Percentiles rank a stretch among this genome's conserved stretches.
phyloP scores from a whole-genome alignment of 1,140 invertebrate species.

The Tenebrio molitor region DNA sequence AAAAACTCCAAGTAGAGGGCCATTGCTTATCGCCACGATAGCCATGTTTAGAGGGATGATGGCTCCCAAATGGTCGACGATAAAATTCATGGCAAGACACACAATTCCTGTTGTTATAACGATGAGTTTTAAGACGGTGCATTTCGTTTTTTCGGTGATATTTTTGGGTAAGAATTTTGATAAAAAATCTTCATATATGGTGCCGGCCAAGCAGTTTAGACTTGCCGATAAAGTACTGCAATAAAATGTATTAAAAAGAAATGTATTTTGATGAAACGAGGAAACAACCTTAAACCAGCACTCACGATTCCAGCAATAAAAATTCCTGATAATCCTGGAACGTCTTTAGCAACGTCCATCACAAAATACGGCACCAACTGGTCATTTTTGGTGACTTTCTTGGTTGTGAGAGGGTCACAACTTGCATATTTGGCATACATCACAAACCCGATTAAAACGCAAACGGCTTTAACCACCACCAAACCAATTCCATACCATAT shows the following conservation, averaged over 20 bases:
- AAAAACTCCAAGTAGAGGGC: too few species aligned
- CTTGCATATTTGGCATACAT: constrained; percentile 79
- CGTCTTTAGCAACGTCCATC: constrained; percentile 68
- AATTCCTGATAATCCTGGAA: constrained; percentile 72
- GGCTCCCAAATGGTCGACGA: constrained; percentile 73
- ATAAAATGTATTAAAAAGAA: constrained; percentile 27
- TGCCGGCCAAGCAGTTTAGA: constrained; percentile 76
- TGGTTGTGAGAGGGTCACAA: constrained; percentile 78
- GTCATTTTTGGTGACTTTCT: constrained; percentile 67
- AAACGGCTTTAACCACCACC: constrained; percentile 66
- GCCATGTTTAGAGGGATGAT: constrained; percentile 74
- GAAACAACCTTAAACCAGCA: constrained; percentile 72
- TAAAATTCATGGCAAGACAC: constrained; percentile 71
- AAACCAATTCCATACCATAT: constrained; percentile 66
- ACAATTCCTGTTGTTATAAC: constrained; percentile 72
- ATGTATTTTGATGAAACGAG: not conserved
- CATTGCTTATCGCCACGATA: constrained; percentile 72
- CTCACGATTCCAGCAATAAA: constrained; percentile 77
- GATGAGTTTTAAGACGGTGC: constrained; percentile 70
- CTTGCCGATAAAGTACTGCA: constrained; percentile 75
- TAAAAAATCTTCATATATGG: constrained; percentile 77
- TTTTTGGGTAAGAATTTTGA: constrained; percentile 64
- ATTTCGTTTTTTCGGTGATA: constrained; percentile 66
- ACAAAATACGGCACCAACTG: constrained; percentile 71
- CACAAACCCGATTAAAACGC: constrained; percentile 76